Evolutionary conservation across 1,140 invertebrate genomes (phyloP).

Genomic region (Leptinotarsa undecemlineata): DNA sequence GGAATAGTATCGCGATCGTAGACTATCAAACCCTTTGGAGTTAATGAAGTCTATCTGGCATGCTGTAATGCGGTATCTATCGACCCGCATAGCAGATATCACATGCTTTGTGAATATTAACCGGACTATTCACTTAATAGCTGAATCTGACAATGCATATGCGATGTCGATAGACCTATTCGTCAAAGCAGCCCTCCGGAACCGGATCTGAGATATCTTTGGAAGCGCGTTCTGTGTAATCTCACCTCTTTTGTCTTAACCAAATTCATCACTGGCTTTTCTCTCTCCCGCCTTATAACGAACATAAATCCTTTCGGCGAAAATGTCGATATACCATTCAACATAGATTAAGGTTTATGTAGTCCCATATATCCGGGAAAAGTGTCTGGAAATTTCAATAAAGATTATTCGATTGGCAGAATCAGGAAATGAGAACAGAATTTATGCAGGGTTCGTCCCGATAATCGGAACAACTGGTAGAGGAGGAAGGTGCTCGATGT

Average conservation of each 20-base stretch:
- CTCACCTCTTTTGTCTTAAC: slow-evolving; percentile 28
- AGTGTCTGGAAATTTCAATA: slow-evolving; percentile 31
- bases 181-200: slow-evolving; percentile 26
- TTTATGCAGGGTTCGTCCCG: slow-evolving; percentile 2
- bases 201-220: slow-evolving; percentile 28
- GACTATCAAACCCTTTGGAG: not conserved
- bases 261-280: slow-evolving; percentile 27
- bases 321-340: slow-evolving; percentile 32
- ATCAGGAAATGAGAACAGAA: slow-evolving; percentile 23
- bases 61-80: not conserved
- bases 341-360: slow-evolving; percentile 30
- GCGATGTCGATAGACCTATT: slow-evolving; percentile 24
- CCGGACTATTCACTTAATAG: slow-evolving; percentile 22
- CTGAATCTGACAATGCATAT: slow-evolving; percentile 26
- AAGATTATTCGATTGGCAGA: slow-evolving; percentile 28
- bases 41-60: not conserved
- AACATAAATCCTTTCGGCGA: slow-evolving; percentile 18
- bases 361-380: slow-evolving; percentile 27
- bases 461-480: slow-evolving; percentile 12
- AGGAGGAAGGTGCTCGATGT: not conserved
- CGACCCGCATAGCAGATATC: not conserved
- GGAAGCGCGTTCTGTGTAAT: slow-evolving; percentile 25
- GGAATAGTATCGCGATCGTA: too few species aligned
- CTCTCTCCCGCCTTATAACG: slow-evolving; percentile 15
- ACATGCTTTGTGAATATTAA: not conserved